A percentile compares a stretch with the other conserved stretches of the same genome.
These are phyloP conservation scores for Drosophila birchii DNA, from an alignment of 2,888 invertebrate genomes.

Conservation along the genomic window DNA sequence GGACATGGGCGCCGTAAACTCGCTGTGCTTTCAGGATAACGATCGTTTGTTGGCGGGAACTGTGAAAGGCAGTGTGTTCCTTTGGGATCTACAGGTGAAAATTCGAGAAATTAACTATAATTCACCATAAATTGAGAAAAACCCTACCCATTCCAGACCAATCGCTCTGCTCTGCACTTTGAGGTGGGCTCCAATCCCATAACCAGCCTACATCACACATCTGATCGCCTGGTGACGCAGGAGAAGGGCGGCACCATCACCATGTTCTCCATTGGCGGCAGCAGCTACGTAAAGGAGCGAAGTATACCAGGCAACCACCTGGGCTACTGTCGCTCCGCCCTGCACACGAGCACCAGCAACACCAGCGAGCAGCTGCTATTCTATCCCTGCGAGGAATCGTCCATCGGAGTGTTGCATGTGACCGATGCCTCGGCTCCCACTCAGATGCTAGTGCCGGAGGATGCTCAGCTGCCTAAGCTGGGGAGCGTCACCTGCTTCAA, in stretches of 20 bases:
- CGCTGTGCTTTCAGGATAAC: constrained; percentile 89
- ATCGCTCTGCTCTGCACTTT: constrained; percentile 89
- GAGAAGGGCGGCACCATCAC: constrained; percentile 90
- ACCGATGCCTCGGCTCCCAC: constrained; percentile 83
- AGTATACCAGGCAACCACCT: constrained; percentile 87
- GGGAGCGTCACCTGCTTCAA: constrained; percentile 87
- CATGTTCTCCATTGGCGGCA: constrained; percentile 87
- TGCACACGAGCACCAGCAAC: constrained; percentile 82
- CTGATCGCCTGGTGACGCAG: constrained; percentile 89
- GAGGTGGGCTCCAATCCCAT: constrained; percentile 87
- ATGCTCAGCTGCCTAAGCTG: constrained; percentile 82
- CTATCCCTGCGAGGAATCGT: constrained; percentile 88
- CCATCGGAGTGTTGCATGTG: constrained; percentile 83
- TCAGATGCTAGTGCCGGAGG: constrained; percentile 83
- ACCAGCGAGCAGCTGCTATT: constrained; percentile 85
- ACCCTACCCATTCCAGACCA: constrained; percentile 86
- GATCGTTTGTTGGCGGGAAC: constrained; percentile 90
- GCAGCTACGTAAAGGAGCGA: constrained; percentile 87
- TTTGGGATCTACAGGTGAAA: constrained; percentile 91
- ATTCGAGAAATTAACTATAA: neutral
- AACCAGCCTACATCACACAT: constrained; percentile 85
- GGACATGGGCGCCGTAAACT: constrained; percentile 90
- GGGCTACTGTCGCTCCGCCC: constrained; percentile 90
- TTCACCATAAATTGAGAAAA: neutral
- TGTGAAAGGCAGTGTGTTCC: constrained; percentile 90